Evolutionary conservation across 2,113 vertebrate genomes (phyloP).

Genomic region (Pelusios castaneus): DNA sequence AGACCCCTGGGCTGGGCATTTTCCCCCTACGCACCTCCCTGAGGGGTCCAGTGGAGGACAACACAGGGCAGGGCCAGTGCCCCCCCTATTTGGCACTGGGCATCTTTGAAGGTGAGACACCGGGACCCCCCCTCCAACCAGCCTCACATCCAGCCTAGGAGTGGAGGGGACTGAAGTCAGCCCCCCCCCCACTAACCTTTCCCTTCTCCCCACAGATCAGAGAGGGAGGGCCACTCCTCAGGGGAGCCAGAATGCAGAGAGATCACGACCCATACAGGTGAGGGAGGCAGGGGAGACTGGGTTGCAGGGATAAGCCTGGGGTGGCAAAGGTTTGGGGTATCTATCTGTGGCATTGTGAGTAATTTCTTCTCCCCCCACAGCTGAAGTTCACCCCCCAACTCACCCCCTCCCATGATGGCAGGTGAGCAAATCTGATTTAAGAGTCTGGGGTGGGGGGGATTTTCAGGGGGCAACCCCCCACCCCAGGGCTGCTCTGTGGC

Average conservation of each 20-base stretch:
- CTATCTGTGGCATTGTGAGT: too few relatives aligned
- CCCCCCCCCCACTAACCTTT: not conserved
- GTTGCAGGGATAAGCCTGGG: not conserved
- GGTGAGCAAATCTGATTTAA: not conserved
- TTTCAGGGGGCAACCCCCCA: not conserved
- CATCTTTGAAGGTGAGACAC: conserved; percentile 28
- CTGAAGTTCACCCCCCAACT: not conserved
- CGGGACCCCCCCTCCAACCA: too few relatives aligned
- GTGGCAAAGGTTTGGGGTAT: not conserved
- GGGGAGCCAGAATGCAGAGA: not conserved
- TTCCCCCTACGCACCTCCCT: not conserved
- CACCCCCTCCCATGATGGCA: not conserved
- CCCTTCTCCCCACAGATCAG: conserved; percentile 43
- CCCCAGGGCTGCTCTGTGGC: not conserved
- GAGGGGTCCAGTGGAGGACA: not conserved
- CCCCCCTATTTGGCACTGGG: conserved; percentile 11
- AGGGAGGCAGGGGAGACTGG: not conserved
- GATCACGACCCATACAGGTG: not conserved
- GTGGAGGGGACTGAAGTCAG: too few relatives aligned
- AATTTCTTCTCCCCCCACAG: not conserved
- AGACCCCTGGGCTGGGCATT: conserved; percentile 5
- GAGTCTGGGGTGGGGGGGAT: not conserved
- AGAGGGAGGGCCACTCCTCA: not conserved
- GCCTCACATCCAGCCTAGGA: too few relatives aligned
- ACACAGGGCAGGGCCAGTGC: not conserved